Conservation (phyloP, 2,888 invertebrate species). For the Drosophila pseudotalamancana region DNA sequence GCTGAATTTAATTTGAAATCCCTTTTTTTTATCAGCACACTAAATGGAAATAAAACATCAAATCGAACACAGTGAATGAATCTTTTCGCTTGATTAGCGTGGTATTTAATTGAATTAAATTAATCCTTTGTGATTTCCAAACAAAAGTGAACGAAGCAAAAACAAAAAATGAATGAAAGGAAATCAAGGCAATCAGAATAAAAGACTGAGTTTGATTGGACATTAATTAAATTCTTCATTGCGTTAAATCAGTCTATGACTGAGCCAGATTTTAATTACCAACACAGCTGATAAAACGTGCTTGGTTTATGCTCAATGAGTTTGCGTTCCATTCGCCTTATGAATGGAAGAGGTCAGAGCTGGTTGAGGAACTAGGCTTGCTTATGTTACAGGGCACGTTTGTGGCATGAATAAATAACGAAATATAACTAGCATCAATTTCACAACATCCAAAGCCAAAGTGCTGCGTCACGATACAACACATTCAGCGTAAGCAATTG, state of each 20-base stretch:
- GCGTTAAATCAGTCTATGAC: conserved; percentile 19
- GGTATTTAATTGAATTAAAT: background rate
- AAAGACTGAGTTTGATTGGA: conserved; percentile 33
- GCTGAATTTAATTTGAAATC: background rate
- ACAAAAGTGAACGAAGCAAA: background rate
- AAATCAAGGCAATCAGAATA: conserved; percentile 20
- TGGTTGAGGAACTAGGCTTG: background rate
- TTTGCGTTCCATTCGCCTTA: background rate
- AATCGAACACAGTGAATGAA: background rate
- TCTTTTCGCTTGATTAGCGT: conserved; percentile 48
- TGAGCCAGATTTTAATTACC: conserved; percentile 50
- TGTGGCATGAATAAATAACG: conserved; percentile 68
- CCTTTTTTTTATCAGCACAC: background rate
- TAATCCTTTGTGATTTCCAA: conserved; percentile 43
- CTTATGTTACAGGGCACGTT: conserved; percentile 56
- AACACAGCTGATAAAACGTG: conserved; percentile 8
- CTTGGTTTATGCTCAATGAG: conserved; percentile 6
- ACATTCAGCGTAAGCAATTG: conserved; percentile 10
- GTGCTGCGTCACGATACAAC: background rate
- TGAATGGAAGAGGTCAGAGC: background rate
- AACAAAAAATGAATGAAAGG: background rate
- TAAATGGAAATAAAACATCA: background rate
- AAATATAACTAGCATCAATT: conserved; percentile 49
- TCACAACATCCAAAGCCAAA: conserved; percentile 13
- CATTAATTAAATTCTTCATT: conserved; percentile 31